Evolutionary conservation across 2,888 invertebrate species (phyloP).

Genomic region (Listrodromus nycthemerus): DNA sequence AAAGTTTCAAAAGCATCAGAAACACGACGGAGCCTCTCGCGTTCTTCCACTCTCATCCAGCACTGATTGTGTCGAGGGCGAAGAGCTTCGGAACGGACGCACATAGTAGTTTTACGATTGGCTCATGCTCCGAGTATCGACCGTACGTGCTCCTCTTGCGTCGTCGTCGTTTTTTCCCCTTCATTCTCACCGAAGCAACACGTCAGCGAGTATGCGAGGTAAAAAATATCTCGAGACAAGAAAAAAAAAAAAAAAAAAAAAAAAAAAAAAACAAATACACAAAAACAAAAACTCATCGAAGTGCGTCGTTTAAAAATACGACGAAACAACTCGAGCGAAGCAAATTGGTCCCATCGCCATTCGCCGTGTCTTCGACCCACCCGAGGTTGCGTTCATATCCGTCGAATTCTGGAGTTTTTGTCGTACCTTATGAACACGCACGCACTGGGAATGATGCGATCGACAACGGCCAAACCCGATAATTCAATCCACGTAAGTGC

Average conservation of each 20-base stretch:
- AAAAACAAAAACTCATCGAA: background rate
- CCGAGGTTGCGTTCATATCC: conserved; percentile 2
- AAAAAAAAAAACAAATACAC: conserved; percentile 12
- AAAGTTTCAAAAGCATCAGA: conserved; percentile 59
- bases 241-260: conserved; percentile 17
- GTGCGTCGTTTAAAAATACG: conserved; percentile 62
- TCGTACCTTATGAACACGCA: conserved; percentile 47
- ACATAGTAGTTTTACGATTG: conserved; percentile 59
- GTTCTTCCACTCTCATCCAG: background rate
- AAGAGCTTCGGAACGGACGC: conserved; percentile 10
- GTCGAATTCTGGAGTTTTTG: conserved; percentile 13
- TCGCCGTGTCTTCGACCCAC: background rate
- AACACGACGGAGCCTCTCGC: conserved; percentile 27
- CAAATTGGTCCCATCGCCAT: conserved; percentile 52
- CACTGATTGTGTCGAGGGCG: conserved; percentile 5
- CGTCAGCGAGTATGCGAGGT: conserved; percentile 24
- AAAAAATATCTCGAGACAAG: conserved; percentile 19
- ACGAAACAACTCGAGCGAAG: conserved; percentile 55
- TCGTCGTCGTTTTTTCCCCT: conserved; percentile 18
- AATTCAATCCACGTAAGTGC: conserved; percentile 69
- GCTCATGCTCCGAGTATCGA: conserved; percentile 41
- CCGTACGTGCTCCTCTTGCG: conserved; percentile 22
- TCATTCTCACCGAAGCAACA: conserved; percentile 27
- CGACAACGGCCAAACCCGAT: conserved; percentile 58
- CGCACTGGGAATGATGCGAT: background rate